phyloP scores from a whole-genome alignment of 2,888 invertebrate species.

The Silvanus unidentatus region DNA sequence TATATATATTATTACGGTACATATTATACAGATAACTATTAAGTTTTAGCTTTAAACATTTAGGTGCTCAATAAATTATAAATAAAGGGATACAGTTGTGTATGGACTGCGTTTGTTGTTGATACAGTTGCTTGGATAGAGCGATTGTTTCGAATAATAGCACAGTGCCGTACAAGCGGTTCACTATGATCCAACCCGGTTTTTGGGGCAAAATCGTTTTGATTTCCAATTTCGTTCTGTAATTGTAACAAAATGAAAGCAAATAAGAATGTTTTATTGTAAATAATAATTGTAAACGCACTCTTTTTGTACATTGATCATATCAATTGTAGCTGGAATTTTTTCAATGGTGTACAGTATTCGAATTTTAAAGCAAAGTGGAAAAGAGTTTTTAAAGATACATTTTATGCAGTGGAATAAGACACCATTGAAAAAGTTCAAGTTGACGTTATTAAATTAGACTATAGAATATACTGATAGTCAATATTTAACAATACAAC shows the following conservation, averaged over 20 bases:
- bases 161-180: slow-evolving; percentile 8
- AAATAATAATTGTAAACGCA: not conserved
- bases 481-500: slow-evolving; percentile 1
- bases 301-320: not conserved
- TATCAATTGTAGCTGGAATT: not conserved
- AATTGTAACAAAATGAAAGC: slow-evolving; percentile 7
- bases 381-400: too few relatives aligned
- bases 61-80: slow-evolving; percentile 48
- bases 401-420: too few relatives aligned
- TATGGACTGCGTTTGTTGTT: slow-evolving; percentile 4
- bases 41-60: slow-evolving; percentile 47
- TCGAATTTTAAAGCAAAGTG: too few relatives aligned
- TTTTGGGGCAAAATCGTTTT: slow-evolving; percentile 26
- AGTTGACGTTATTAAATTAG: not conserved
- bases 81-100: slow-evolving; percentile 15
- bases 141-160: too few relatives aligned
- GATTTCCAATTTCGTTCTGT: slow-evolving; percentile 3
- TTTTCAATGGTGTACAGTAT: not conserved
- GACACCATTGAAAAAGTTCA: not conserved
- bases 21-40: slow-evolving; percentile 27
- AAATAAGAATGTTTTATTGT: slow-evolving; percentile 1
- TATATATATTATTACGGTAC: not conserved
- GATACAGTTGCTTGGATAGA: too few relatives aligned
- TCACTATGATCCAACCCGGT: slow-evolving; percentile 29
- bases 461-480: not conserved